Conservation (phyloP, 2,113 vertebrate genomes). For the Catagonus wagneri region DNA sequence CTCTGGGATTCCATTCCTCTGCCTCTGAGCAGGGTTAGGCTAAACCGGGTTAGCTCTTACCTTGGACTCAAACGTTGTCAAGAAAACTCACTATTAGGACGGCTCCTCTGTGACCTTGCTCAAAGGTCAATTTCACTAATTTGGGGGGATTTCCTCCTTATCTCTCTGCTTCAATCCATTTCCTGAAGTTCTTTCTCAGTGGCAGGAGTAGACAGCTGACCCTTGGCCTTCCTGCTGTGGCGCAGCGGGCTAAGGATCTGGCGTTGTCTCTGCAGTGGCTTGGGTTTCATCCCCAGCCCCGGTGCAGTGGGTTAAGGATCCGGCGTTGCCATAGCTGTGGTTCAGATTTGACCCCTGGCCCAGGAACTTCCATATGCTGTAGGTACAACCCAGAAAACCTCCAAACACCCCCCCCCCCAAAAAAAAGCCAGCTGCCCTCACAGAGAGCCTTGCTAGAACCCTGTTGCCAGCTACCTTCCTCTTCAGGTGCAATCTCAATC, state of each 20-base stretch:
- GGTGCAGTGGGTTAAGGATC: too few species aligned
- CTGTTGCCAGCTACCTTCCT: not conserved
- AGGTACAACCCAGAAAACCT: too few species aligned
- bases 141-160: constrained; percentile 39
- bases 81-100: constrained; percentile 10
- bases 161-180: constrained; percentile 15
- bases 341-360: too few species aligned
- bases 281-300: too few species aligned
- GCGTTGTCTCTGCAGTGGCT: too few species aligned
- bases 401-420: too few species aligned
- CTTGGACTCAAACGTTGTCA: not conserved
- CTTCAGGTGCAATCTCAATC: not conserved
- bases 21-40: not conserved
- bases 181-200: constrained; percentile 36
- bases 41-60: not conserved
- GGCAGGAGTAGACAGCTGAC: not conserved
- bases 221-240: too few species aligned
- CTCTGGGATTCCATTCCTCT: constrained; percentile 9
- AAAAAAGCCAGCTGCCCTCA: not conserved
- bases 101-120: not conserved
- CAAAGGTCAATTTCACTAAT: constrained; percentile 17
- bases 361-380: too few species aligned
- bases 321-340: too few species aligned
- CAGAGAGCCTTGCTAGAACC: not conserved
- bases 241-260: too few species aligned